Conservation (phyloP, 2,888 invertebrate genomes). For the Lamproptera curius region DNA sequence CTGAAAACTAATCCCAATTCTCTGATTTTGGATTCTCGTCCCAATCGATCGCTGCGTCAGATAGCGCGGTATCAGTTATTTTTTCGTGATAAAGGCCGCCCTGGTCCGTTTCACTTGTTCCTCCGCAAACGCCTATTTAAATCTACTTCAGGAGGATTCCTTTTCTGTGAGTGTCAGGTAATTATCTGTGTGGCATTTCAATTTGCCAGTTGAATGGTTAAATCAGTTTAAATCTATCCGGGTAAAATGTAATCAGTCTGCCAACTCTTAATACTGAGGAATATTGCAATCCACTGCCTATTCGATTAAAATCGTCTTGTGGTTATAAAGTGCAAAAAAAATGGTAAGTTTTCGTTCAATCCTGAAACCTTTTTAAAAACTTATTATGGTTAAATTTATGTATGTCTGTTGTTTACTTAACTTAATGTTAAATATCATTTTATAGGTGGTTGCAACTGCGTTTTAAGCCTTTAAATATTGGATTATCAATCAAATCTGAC, state of each 20-base stretch:
- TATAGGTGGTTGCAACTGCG: too few species aligned
- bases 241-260: conserved; percentile 68
- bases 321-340: too few species aligned
- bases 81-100: conserved; percentile 50
- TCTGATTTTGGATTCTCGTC: conserved; percentile 57
- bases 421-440: too few species aligned
- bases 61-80: conserved; percentile 58
- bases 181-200: conserved; percentile 79
- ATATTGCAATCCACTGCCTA: too few species aligned
- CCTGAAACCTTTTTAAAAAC: too few species aligned
- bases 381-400: too few species aligned
- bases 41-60: conserved; percentile 49
- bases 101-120: conserved; percentile 53
- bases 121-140: conserved; percentile 73
- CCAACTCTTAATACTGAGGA: conserved; percentile 50
- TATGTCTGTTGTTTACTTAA: too few species aligned
- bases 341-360: too few species aligned
- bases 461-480: too few species aligned
- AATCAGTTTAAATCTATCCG: conserved; percentile 78
- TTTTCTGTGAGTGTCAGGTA: conserved; percentile 79
- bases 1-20: conserved; percentile 52
- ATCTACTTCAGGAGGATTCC: conserved; percentile 73
- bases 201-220: conserved; percentile 78
- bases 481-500: too few species aligned
- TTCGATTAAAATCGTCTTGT: too few species aligned